These are phyloP conservation scores for Temnothorax unifasciatus DNA, from an alignment of 2,888 invertebrate genomes.

Conservation along the genomic window DNA sequence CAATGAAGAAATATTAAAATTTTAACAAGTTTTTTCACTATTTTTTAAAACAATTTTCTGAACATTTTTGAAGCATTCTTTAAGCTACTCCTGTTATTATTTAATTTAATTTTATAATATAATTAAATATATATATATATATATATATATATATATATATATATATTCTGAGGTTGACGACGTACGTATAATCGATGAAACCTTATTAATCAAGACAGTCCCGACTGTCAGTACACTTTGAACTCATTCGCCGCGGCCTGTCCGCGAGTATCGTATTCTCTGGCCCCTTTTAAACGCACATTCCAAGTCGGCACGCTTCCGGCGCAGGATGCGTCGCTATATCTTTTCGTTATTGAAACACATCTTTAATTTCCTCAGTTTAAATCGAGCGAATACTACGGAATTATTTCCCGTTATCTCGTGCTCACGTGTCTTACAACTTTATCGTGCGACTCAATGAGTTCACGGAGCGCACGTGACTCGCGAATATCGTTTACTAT, in stretches of 20 bases:
- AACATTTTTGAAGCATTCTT: not conserved
- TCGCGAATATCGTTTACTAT: slow-evolving; percentile 9
- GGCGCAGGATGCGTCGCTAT: slow-evolving; percentile 59
- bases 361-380: slow-evolving; percentile 58
- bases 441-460: slow-evolving; percentile 20
- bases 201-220: slow-evolving; percentile 27
- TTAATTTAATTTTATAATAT: not conserved
- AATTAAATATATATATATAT: not conserved
- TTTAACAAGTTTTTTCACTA: not conserved
- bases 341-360: slow-evolving; percentile 59
- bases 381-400: not conserved
- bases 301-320: slow-evolving; percentile 77
- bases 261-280: slow-evolving; percentile 60
- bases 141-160: too few relatives aligned
- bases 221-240: slow-evolving; percentile 26
- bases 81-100: not conserved
- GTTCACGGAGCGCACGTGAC: not conserved
- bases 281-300: slow-evolving; percentile 68
- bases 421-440: slow-evolving; percentile 15
- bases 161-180: not conserved
- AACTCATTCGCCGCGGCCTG: not conserved
- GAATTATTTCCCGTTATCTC: slow-evolving; percentile 41
- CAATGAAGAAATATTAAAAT: not conserved
- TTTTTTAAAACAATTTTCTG: not conserved
- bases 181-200: not conserved